Evolutionary conservation across 2,113 vertebrate species (phyloP).

Genomic region (Muntiacus muntjak): DNA sequence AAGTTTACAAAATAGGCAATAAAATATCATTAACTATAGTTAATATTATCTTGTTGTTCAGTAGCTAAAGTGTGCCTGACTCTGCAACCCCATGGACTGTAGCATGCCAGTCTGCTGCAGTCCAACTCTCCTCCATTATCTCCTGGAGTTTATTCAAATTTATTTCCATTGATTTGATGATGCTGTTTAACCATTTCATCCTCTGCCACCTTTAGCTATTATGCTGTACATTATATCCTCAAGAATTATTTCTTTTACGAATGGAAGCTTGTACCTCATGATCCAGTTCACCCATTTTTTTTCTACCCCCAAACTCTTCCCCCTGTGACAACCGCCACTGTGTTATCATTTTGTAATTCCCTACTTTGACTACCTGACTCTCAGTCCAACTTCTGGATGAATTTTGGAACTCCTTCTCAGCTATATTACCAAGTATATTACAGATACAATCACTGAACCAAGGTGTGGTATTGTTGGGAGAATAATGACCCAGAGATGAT

Average conservation of each 20-base stretch:
- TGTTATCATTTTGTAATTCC: neutral
- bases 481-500: neutral
- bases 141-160: neutral
- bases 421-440: neutral
- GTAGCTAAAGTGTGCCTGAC: rapidly evolving
- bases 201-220: too few species aligned
- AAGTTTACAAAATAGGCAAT: neutral
- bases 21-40: neutral
- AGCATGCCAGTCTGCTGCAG: neutral
- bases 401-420: neutral
- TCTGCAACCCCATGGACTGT: neutral
- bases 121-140: neutral
- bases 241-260: too few species aligned
- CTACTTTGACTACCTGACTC: neutral
- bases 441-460: neutral
- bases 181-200: too few species aligned
- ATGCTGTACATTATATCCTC: too few species aligned
- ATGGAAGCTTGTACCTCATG: too few species aligned
- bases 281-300: too few species aligned
- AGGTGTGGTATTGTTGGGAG: neutral
- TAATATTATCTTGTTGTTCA: neutral
- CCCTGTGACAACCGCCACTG: neutral
- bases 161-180: too few species aligned
- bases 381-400: neutral
- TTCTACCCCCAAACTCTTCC: too few species aligned